Evolutionary conservation across 2,888 invertebrate genomes (phyloP).

Genomic region (Metacarcinus magister): DNA sequence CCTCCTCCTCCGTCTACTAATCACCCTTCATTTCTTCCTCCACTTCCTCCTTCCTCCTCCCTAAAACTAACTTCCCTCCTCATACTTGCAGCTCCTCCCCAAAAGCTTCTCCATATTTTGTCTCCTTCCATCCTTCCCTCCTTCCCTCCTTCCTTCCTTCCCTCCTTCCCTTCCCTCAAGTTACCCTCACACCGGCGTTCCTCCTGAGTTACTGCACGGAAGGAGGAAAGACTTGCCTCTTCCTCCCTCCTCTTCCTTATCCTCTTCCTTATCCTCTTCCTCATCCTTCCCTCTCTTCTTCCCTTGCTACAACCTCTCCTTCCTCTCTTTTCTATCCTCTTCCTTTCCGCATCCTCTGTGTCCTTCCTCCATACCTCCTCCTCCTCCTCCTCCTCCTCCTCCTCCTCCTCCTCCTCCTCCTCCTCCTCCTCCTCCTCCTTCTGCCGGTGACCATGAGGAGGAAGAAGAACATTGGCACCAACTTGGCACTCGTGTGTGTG

Average conservation of each 20-base stretch:
- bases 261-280: constrained; percentile 8
- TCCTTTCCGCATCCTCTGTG: neutral
- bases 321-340: neutral
- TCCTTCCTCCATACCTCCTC: neutral
- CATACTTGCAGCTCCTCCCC: neutral
- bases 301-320: neutral
- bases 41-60: neutral
- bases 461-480: constrained; percentile 12
- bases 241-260: neutral
- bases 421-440: neutral
- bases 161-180: neutral
- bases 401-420: neutral
- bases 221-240: neutral
- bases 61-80: too few species aligned
- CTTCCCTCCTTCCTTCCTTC: neutral
- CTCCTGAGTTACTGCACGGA: neutral
- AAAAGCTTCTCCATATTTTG: neutral
- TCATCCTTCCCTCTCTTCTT: neutral
- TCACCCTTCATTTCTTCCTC: neutral
- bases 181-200: neutral
- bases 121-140: neutral
- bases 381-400: neutral
- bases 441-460: neutral
- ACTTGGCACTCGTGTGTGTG: neutral
- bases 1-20: neutral